Percentiles rank a stretch among this genome's conserved stretches.
Conservation (phyloP, 2,113 vertebrate species). For the Solea solea region DNA sequence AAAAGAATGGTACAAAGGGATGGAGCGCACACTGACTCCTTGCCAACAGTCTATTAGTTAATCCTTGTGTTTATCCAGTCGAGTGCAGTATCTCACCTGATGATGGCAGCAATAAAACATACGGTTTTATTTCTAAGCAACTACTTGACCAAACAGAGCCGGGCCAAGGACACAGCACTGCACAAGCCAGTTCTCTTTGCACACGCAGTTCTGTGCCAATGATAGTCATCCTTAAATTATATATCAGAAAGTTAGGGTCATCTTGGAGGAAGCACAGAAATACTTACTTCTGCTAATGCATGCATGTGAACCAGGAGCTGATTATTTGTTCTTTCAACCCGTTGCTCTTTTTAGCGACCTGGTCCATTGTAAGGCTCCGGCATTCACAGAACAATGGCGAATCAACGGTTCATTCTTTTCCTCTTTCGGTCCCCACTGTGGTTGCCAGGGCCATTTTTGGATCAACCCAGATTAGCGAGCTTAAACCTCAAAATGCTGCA, state of each 20-base stretch:
- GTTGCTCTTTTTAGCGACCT: too few relatives aligned
- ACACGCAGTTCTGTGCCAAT: neutral
- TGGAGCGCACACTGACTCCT: constrained; percentile 6
- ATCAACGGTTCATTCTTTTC: neutral
- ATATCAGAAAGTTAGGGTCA: neutral
- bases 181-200: constrained; percentile 10
- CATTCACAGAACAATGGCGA: neutral
- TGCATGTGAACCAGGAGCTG: too few relatives aligned
- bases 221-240: neutral
- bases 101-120: constrained; percentile 67
- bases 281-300: too few relatives aligned
- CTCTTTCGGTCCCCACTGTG: too few relatives aligned
- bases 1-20: neutral
- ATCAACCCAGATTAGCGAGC: too few relatives aligned
- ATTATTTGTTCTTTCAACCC: too few relatives aligned
- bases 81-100: constrained; percentile 75
- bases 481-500: too few relatives aligned
- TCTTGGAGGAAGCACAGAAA: neutral
- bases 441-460: too few relatives aligned
- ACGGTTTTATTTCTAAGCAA: constrained; percentile 69
- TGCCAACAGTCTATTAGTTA: constrained; percentile 78
- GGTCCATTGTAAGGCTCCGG: neutral
- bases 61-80: constrained; percentile 77
- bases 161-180: constrained; percentile 37
- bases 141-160: constrained; percentile 67